phyloP scores from a whole-genome alignment of 2,888 invertebrate species.

The Eristalis arbustorum region DNA sequence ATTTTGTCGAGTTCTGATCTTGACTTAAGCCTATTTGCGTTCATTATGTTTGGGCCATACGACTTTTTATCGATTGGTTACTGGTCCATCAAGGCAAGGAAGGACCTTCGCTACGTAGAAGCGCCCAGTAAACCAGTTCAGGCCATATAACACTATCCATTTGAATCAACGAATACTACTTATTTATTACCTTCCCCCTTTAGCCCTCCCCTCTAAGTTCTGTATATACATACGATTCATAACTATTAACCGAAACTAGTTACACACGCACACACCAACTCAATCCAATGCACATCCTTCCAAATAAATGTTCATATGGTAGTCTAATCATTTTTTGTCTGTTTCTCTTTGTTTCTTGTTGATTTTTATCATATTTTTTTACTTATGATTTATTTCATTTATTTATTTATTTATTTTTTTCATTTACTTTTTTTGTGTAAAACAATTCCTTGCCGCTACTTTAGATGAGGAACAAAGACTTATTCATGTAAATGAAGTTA shows the following conservation, averaged over 20 bases:
- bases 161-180: too few relatives aligned
- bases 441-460: constrained; percentile 67
- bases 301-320: constrained; percentile 59
- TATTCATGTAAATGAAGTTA: constrained; percentile 73
- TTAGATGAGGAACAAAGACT: constrained; percentile 74
- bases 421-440: constrained; percentile 48
- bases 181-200: too few relatives aligned
- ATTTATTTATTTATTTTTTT: constrained; percentile 7
- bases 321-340: constrained; percentile 64
- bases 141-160: too few relatives aligned
- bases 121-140: too few relatives aligned
- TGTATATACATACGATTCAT: constrained; percentile 30
- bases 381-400: constrained; percentile 11
- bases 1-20: too few relatives aligned
- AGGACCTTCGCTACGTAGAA: too few relatives aligned
- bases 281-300: constrained; percentile 61
- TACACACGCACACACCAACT: constrained; percentile 47
- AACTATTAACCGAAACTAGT: not conserved
- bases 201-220: not conserved
- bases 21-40: too few relatives aligned
- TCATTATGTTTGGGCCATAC: too few relatives aligned
- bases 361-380: not conserved
- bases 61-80: too few relatives aligned
- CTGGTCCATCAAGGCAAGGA: too few relatives aligned
- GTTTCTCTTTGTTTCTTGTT: constrained; percentile 28